Conservation (phyloP, 1,140 invertebrate genomes). For the Aphaenogaster rudis region DNA sequence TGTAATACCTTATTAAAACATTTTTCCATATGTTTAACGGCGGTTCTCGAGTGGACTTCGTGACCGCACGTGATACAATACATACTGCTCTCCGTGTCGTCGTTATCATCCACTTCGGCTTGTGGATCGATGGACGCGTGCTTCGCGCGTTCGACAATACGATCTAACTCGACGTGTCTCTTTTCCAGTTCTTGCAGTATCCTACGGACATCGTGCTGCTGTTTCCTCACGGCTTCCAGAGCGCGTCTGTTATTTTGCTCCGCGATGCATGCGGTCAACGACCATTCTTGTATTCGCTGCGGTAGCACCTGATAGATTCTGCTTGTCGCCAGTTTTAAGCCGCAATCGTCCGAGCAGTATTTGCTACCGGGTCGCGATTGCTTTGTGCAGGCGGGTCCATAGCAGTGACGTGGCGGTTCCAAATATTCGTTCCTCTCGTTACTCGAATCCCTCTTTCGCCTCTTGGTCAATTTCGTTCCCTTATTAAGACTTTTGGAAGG, state of each 20-base stretch:
- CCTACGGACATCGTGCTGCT: constrained; percentile 92
- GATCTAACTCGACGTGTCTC: constrained; percentile 93
- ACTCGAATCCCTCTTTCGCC: constrained; percentile 86
- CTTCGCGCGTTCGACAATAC: constrained; percentile 93
- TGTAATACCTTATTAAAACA: constrained; percentile 95
- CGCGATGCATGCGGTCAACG: constrained; percentile 94
- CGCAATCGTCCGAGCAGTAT: constrained; percentile 98
- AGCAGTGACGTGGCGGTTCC: constrained; percentile 93
- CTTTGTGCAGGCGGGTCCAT: constrained; percentile 95
- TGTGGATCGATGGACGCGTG: constrained; percentile 90
- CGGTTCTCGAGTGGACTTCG: constrained; percentile 95
- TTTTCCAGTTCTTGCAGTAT: constrained; percentile 93
- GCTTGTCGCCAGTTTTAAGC: constrained; percentile 95
- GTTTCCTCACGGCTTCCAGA: constrained; percentile 93
- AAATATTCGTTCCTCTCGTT: constrained; percentile 87
- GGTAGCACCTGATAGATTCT: constrained; percentile 95
- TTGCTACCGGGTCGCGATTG: constrained; percentile 94
- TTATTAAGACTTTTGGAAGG: constrained; percentile 84
- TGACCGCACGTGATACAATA: constrained; percentile 99
- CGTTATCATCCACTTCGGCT: constrained; percentile 89
- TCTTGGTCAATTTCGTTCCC: constrained; percentile 82
- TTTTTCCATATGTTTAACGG: constrained; percentile 97
- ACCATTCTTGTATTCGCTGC: constrained; percentile 97
- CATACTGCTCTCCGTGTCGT: constrained; percentile 95
- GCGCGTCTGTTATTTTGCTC: constrained; percentile 95